phyloP scores from a whole-genome alignment of 2,113 vertebrate genomes.

The Bucco capensis region DNA sequence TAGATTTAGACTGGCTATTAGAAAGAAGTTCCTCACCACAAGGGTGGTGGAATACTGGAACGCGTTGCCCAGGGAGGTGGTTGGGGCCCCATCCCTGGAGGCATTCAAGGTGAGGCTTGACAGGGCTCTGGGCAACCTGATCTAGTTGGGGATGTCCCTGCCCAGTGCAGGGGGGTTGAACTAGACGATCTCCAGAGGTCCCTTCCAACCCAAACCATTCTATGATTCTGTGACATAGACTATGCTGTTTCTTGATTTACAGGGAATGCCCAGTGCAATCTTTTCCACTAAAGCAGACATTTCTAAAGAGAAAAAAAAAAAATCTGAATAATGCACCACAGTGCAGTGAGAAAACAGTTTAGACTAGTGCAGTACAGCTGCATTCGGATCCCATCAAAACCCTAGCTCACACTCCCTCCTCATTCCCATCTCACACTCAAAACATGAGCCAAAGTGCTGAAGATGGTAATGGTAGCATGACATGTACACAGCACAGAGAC shows the following conservation, averaged over 20 bases:
- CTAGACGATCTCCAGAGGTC: too few relatives aligned
- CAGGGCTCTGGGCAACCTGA: too few relatives aligned
- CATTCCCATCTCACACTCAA: neutral
- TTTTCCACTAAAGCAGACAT: neutral
- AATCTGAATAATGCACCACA: neutral
- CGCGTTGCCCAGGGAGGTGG: too few relatives aligned
- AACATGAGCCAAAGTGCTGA: rapidly evolving
- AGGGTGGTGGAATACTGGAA: too few relatives aligned
- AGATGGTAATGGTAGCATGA: neutral
- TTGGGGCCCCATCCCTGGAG: too few relatives aligned
- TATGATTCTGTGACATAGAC: too few relatives aligned
- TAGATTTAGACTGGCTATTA: too few relatives aligned
- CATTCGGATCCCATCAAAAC: neutral
- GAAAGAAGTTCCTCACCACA: too few relatives aligned
- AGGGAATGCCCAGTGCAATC: neutral
- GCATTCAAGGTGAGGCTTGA: too few relatives aligned
- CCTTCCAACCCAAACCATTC: too few relatives aligned
- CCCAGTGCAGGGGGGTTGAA: too few relatives aligned
- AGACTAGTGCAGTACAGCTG: neutral
- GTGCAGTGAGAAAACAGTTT: neutral
- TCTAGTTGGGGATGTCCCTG: too few relatives aligned
- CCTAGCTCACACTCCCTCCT: neutral
- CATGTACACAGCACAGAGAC: neutral
- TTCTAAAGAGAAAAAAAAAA: neutral
- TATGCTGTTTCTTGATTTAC: neutral